Base-by-base conservation (phyloP, 1,140 invertebrate genomes). In the Drosophila grimshawi region DNA sequence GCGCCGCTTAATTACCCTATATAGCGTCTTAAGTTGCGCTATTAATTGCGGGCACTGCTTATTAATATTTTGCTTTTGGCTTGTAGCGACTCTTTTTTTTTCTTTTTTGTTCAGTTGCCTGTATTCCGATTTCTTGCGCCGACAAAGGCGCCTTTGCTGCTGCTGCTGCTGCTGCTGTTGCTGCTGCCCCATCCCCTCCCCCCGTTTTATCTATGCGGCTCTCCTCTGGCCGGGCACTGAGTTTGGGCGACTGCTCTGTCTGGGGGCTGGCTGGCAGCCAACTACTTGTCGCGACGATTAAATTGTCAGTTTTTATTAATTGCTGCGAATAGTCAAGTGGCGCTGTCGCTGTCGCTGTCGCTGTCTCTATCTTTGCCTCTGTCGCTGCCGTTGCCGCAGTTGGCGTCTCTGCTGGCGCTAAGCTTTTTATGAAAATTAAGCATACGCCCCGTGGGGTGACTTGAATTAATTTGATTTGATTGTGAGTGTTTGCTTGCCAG, bases 291-390 rank as follows among this genome's bases (percentile, higher is more conserved):
- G 85, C 85, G 75, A 63, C 81, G 85, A 89, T 89, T 89, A 89
- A 78, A 89, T 89, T 89, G 85, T 89, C 85, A 89, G 85, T 85
- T 90, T 89, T 89, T 89, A 89, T 89, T 89, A 89, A 89, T 89
- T 89, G 85, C 85, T 89, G 85, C 85, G 81, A 89, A 89, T 89
- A 89, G 75, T 75, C 64, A 74, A 56, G 60, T 76, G 49, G 33
- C 68, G 49, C 51, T 56, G 71, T 43, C 35, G 39, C 43, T 37
- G 55, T 5, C 8, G 33, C 55, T 48, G 29, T 8, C 33, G 5
- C 35, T 35, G n/a, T 46, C 10, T 0, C 27, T 4, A 5, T n/a
- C 30, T 51, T 7, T 19, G 67, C 6, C 6, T n/a, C 62, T 11
- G 61, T 5, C 19, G 43, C 29, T 29, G 52, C 3, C 19, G 43